A percentile compares a stretch with the other conserved stretches of the same genome.
phyloP scores from a whole-genome alignment of 2,797 vertebrate genomes.

The Danio choprae region DNA sequence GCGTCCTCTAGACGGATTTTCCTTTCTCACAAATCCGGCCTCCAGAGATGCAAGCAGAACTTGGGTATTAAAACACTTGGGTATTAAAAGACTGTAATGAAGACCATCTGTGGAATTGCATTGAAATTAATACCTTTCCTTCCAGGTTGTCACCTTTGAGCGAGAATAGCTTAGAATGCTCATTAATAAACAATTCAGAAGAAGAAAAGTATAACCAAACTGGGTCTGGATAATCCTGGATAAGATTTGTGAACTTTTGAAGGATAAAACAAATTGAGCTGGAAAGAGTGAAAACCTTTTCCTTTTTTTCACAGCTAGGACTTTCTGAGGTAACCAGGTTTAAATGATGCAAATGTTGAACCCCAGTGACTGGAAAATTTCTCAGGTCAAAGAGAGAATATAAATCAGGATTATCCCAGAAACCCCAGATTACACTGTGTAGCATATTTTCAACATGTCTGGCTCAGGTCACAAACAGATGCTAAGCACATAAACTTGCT shows the following conservation, averaged over 20 bases:
- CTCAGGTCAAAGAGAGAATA: conserved; percentile 19
- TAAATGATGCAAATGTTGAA: conserved; percentile 32
- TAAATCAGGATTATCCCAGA: conserved; percentile 29
- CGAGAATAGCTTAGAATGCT: conserved; percentile 51
- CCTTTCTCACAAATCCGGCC: conserved; percentile 57
- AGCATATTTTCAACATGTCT: conserved; percentile 32
- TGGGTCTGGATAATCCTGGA: conserved; percentile 34
- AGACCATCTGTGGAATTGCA: conserved; percentile 64
- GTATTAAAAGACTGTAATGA: conserved; percentile 63
- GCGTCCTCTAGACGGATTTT: conserved; percentile 40
- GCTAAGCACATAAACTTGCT: conserved; percentile 42
- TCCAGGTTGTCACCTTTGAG: conserved; percentile 55
- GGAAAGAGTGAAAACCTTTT: conserved; percentile 21
- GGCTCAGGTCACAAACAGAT: conserved; percentile 47
- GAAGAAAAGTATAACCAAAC: conserved; percentile 41
- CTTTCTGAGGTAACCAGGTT: conserved; percentile 27
- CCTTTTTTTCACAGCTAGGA: conserved; percentile 22
- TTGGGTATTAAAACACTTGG: conserved; percentile 40
- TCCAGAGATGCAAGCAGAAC: conserved; percentile 45
- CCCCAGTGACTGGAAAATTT: conserved; percentile 32
- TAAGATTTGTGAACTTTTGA: conserved; percentile 20
- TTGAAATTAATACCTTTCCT: conserved; percentile 63
- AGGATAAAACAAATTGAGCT: not conserved
- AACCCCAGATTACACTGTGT: conserved; percentile 32
- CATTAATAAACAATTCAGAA: conserved; percentile 54